Evolutionary conservation across 2,888 invertebrate species (phyloP), one percentile per base, ranked within the genome.

Genomic region (Melieria picta): DNA sequence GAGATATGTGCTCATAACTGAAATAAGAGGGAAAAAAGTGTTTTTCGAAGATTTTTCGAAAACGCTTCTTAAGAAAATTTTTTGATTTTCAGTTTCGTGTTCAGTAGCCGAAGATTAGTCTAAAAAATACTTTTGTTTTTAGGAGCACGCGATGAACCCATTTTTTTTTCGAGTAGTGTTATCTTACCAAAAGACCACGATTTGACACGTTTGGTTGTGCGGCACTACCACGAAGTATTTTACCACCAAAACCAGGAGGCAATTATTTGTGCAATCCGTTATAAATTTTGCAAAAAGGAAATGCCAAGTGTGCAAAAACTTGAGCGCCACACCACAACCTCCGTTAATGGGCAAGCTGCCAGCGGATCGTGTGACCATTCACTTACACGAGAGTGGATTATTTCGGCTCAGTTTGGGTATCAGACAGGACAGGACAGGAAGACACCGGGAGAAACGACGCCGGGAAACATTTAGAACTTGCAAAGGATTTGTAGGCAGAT

Each of bases 291-390:
- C 69, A 6, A 72, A 74, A 56, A 64, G 57, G 42, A 11, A 46
- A n/a, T 71, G 55, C 42, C 5, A 42, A 6, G 48, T 48, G 4
- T 75, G 73, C 46, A 55, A 64, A 4, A 56, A 42, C n/a, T 45
- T 62, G 7, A 9, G 13, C 7, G 61, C 69, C 7, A 67, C 69
- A 7, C 78, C 77, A 7, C 11, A 42, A 4, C 47, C 52, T 2
- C 78, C 78, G 1, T 55, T 72, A 7, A 79, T 80, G 77, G 79
- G 75, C 7, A 76, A 75, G 47, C 16, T 76, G 10, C 74, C 75
- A 0, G 4, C 60, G 9, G 77, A 76, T 45, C 67, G 75, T 6
- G n/a, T 75, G 3, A 9, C 68, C 72, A 48, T 72, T 72, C 57
- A 63, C 52, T 10, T 63, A 63, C 10, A 72, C 72, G 0, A 72